Base-by-base conservation (phyloP, 2,888 invertebrate species). In the Dryadula phaetusa region DNA sequence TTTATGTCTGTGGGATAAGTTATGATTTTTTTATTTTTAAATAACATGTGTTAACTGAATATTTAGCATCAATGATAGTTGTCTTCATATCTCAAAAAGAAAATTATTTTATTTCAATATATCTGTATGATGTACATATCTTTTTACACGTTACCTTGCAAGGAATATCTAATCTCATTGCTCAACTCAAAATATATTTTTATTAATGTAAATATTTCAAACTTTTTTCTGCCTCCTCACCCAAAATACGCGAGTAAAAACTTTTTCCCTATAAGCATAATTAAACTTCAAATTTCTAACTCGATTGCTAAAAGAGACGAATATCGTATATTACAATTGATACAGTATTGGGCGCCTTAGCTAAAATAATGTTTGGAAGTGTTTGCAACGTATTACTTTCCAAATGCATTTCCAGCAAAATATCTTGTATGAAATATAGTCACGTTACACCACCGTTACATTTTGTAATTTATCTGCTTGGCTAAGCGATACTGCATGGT, bases 401-500 rank as follows among this genome's bases (percentile, higher is more conserved):
- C 25, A 56, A 64, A 56, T 44, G 53, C 32, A 56, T 37, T 37
- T 37, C 56, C 37, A 64, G 18, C 32, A 20, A 49, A 60, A 64
- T 42, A 58, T 40, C 47, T 28, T 58, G 20, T 40, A 49, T 58
- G 20, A 58, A 49, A 49, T 52, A 65, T 65, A 44, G 68, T 69
- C 66, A 72, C 74, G 71, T 75, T 78, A 74, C 75, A 78, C 74
- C 66, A 72, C 70, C 62, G 75, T 79, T 77, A 73, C 76, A 77
- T 63, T 79, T 78, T 79, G 80, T 81, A 87, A 86, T 86, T 84
- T 85, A 86, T 84, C 84, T 79, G 79, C 78, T 79, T 66, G 75
- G 73, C 79, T 77, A 77, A 79, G 75, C 79, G 75, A 69, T 76
- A 49, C 32, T 80, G 78, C 78, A 78, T 76, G 75, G 79, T 75